Percentiles rank a stretch among this genome's conserved stretches.
These are phyloP conservation scores for Turritopsis dohrnii DNA, from an alignment of 30 jellyfish, hydroid and myxozoan genomes.

Conservation along the genomic window DNA sequence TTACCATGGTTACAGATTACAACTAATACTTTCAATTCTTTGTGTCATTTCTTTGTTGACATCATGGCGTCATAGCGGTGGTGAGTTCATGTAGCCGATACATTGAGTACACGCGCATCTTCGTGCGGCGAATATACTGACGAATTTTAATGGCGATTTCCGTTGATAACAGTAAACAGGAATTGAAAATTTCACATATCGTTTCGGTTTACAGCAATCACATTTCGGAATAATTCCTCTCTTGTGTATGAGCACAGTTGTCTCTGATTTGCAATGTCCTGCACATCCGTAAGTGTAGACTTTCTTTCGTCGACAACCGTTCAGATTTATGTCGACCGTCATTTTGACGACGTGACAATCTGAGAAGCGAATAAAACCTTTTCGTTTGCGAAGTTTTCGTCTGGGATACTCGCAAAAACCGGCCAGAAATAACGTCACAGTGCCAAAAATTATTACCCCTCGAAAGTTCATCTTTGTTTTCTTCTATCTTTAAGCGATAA, in stretches of 20 bases:
- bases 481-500: too few relatives aligned
- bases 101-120: slow-evolving; percentile 2
- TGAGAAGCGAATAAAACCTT: background rate
- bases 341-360: background rate
- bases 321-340: background rate
- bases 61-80: background rate
- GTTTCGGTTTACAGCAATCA: slow-evolving; percentile 12
- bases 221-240: background rate
- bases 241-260: background rate
- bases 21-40: too few relatives aligned
- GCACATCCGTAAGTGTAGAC: background rate
- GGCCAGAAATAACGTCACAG: background rate
- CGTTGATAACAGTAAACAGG: background rate
- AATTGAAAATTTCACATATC: background rate
- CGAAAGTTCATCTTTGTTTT: background rate
- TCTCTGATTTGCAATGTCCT: background rate
- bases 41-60: background rate
- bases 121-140: background rate
- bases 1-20: too few relatives aligned
- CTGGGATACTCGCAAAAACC: background rate
- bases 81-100: background rate
- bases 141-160: background rate
- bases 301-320: background rate
- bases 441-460: background rate
- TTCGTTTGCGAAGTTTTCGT: background rate